Evolutionary conservation across 2,888 invertebrate genomes (phyloP).

Genomic region (Acronicta psi): DNA sequence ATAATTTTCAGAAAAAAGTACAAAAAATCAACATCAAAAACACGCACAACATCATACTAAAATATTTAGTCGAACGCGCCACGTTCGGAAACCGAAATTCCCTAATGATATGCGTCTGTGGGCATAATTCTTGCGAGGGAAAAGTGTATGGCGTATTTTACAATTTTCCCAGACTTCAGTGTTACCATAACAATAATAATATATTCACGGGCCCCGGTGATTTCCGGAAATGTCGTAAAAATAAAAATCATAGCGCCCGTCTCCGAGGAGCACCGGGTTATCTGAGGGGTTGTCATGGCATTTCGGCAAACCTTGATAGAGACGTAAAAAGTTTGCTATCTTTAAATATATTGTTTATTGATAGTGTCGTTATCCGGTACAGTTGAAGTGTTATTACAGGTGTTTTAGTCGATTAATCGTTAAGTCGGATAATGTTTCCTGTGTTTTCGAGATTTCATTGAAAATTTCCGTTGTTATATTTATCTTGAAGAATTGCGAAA

Average conservation of each 20-base stretch:
- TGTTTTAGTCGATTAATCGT: constrained; percentile 13
- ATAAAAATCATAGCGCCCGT: constrained; percentile 81
- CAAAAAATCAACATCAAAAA: constrained; percentile 30
- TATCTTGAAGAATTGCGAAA: not conserved
- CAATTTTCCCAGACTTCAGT: constrained; percentile 82
- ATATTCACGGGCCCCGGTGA: constrained; percentile 85
- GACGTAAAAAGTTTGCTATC: constrained; percentile 48
- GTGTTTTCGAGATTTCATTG: not conserved
- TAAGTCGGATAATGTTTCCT: not conserved
- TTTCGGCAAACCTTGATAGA: constrained; percentile 42
- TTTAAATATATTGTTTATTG: constrained; percentile 38
- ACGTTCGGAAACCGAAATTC: constrained; percentile 74
- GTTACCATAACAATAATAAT: constrained; percentile 87
- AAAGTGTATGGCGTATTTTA: constrained; percentile 79
- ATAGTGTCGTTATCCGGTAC: constrained; percentile 17
- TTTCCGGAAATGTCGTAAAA: constrained; percentile 84
- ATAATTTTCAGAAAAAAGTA: constrained; percentile 12
- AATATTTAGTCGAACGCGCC: constrained; percentile 73
- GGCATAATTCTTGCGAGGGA: constrained; percentile 73
- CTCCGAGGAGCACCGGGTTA: constrained; percentile 70
- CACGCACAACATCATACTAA: constrained; percentile 64
- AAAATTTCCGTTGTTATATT: not conserved
- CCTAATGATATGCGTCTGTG: constrained; percentile 76
- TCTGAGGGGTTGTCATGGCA: constrained; percentile 46
- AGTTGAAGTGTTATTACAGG: not conserved